These are phyloP conservation scores for Hemiscyllium ocellatum DNA, from an alignment of 2,113 vertebrate genomes.

Conservation along the genomic window DNA sequence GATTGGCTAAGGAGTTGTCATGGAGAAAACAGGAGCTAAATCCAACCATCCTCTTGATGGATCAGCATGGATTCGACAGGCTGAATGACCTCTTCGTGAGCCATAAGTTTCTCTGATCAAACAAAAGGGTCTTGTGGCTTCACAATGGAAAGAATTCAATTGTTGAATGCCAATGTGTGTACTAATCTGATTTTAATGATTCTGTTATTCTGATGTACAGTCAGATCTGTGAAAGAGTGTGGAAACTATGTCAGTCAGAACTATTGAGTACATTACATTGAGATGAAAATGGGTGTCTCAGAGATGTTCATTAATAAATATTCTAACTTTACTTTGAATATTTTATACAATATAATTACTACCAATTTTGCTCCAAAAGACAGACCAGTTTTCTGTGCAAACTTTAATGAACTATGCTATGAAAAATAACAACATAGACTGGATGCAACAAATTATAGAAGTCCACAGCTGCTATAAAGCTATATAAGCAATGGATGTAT, in stretches of 20 bases:
- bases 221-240: conserved; percentile 1
- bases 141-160: not conserved
- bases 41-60: too few relatives aligned
- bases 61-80: too few relatives aligned
- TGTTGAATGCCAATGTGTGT: not conserved
- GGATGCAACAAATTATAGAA: not conserved
- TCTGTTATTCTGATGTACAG: not conserved
- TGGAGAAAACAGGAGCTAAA: too few relatives aligned
- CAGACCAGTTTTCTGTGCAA: not conserved
- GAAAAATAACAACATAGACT: not conserved
- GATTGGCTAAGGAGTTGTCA: too few relatives aligned
- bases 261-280: not conserved
- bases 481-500: not conserved
- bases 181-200: not conserved
- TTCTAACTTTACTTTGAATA: not conserved
- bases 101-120: too few relatives aligned
- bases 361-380: not conserved
- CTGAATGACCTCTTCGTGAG: too few relatives aligned
- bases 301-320: conserved; percentile 5
- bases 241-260: not conserved
- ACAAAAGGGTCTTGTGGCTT: not conserved
- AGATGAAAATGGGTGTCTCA: not conserved
- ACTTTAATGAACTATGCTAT: not conserved
- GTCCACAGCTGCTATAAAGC: not conserved
- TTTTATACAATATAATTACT: not conserved